Conservation (phyloP, 2,113 vertebrate species). For the Laticauda colubrina region DNA sequence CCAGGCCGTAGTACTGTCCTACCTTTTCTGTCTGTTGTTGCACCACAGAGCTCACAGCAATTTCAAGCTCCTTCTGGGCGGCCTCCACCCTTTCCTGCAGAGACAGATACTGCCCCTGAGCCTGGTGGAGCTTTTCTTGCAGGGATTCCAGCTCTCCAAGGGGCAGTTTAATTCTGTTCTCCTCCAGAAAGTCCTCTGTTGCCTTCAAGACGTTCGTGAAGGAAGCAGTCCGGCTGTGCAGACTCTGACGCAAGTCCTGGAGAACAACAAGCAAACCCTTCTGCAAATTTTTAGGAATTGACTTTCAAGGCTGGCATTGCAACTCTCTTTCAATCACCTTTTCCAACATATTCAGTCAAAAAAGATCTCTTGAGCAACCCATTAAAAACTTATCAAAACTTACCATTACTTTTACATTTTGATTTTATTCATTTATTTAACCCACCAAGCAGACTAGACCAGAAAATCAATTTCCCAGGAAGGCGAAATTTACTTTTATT, state of each 20-base stretch:
- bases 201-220: slow-evolving; percentile 79
- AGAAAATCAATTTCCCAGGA: not conserved
- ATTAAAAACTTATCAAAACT: not conserved
- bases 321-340: not conserved
- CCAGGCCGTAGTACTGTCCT: not conserved
- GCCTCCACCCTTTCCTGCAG: slow-evolving; percentile 75
- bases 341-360: not conserved
- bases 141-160: slow-evolving; percentile 76
- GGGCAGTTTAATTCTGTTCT: slow-evolving; percentile 79
- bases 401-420: not conserved
- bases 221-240: slow-evolving; percentile 75
- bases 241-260: slow-evolving; percentile 84
- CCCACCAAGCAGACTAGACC: not conserved
- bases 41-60: slow-evolving; percentile 78
- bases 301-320: not conserved
- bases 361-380: not conserved
- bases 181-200: slow-evolving; percentile 85
- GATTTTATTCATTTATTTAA: not conserved
- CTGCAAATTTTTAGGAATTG: not conserved
- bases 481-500: not conserved
- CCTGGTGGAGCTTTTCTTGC: slow-evolving; percentile 69
- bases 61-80: slow-evolving; percentile 81
- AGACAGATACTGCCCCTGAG: slow-evolving; percentile 82
- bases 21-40: slow-evolving; percentile 94
- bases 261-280: rapidly evolving